Conservation (phyloP, 2,113 vertebrate genomes). For the Perca fluviatilis region DNA sequence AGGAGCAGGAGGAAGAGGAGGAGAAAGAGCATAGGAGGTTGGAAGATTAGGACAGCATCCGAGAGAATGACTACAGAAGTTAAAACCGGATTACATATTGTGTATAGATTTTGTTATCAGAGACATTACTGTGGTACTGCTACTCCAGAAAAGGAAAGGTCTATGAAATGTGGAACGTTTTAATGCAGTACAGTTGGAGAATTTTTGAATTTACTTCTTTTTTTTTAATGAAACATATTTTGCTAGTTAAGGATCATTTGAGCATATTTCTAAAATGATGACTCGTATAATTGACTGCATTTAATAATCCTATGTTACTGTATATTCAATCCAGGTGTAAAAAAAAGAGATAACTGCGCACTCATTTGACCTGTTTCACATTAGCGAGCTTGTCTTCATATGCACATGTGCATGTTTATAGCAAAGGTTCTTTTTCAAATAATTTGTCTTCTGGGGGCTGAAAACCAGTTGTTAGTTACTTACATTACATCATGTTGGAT, state of each 20-base stretch:
- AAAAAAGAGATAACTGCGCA: neutral
- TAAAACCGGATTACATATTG: constrained; percentile 42
- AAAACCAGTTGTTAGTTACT: neutral
- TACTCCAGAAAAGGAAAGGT: neutral
- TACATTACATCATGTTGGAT: neutral
- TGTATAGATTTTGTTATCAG: constrained; percentile 28
- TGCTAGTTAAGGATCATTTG: neutral
- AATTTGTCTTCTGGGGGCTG: neutral
- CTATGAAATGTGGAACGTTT: neutral
- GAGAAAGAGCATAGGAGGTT: neutral
- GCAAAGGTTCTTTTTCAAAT: neutral
- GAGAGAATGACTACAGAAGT: constrained; percentile 20
- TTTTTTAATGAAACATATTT: constrained; percentile 2
- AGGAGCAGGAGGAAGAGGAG: constrained; percentile 14
- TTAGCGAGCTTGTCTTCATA: neutral
- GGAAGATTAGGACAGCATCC: constrained; percentile 29
- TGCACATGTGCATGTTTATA: too few relatives aligned
- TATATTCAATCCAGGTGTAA: neutral
- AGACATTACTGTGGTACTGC: constrained; percentile 3
- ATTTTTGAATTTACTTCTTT: neutral
- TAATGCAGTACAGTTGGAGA: neutral
- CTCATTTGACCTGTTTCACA: neutral
- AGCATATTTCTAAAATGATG: constrained; percentile 7
- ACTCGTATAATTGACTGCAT: neutral
- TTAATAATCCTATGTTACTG: neutral